Percentiles rank a stretch among this genome's conserved stretches.
phyloP scores from a whole-genome alignment of 2,113 vertebrate genomes.

The Oophaga pumilio region DNA sequence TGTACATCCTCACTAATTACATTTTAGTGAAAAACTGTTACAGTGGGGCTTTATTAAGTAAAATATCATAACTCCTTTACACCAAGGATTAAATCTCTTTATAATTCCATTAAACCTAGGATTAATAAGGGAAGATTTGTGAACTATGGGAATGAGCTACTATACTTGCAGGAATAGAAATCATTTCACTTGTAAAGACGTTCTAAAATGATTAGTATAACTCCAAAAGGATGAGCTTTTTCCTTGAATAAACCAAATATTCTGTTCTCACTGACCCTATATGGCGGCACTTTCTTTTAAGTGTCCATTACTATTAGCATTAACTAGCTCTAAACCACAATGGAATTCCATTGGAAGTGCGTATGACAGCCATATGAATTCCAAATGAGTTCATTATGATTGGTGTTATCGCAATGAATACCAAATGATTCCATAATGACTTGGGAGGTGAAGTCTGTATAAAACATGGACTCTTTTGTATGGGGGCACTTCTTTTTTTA shows the following conservation, averaged over 20 bases:
- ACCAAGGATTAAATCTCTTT: constrained; percentile 40
- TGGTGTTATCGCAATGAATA: constrained; percentile 75
- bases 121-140: constrained; percentile 48
- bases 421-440: constrained; percentile 75
- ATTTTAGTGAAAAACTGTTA: constrained; percentile 29
- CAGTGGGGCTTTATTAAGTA: constrained; percentile 40
- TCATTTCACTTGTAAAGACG: constrained; percentile 43
- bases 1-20: constrained; percentile 44
- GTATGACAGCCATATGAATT: constrained; percentile 69
- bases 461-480: constrained; percentile 66
- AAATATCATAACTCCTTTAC: constrained; percentile 46
- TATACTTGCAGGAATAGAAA: constrained; percentile 27
- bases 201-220: constrained; percentile 54
- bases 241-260: constrained; percentile 61
- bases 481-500: constrained; percentile 63
- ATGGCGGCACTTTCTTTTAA: constrained; percentile 68
- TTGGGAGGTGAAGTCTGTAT: constrained; percentile 69
- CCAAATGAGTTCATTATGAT: constrained; percentile 74
- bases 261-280: constrained; percentile 63
- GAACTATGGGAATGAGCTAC: constrained; percentile 27
- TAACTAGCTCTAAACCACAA: constrained; percentile 77
- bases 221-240: constrained; percentile 48
- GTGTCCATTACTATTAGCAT: constrained; percentile 73
- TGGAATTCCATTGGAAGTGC: constrained; percentile 69
- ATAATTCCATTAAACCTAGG: constrained; percentile 47